Evolutionary conservation across 2,797 vertebrate genomes (phyloP).

Genomic region (Threskiornis aethiopicus): DNA sequence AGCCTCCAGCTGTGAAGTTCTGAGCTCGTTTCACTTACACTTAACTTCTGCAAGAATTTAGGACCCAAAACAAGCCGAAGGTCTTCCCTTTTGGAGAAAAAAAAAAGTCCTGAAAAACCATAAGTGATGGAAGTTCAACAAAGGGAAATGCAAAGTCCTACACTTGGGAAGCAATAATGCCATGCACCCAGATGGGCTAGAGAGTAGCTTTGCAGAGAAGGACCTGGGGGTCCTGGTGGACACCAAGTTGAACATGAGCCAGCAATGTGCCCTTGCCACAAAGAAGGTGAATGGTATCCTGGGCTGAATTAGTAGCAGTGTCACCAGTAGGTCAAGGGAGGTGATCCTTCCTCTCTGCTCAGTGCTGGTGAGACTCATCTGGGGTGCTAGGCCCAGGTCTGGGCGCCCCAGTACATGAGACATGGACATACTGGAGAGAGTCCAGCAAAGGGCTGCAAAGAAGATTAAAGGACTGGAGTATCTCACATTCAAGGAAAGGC

Average conservation of each 20-base stretch:
- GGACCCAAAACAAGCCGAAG: neutral
- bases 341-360: neutral
- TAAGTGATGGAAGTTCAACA: neutral
- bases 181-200: fast-evolving
- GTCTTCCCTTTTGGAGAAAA: neutral
- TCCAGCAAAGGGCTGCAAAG: neutral
- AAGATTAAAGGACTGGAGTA: neutral
- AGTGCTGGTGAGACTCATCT: neutral
- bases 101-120: neutral
- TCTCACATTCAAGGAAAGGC: neutral
- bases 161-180: neutral
- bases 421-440: neutral
- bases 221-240: neutral
- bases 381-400: neutral
- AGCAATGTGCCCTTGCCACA: neutral
- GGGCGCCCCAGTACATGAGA: neutral
- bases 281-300: neutral
- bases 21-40: neutral
- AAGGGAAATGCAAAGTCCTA: neutral
- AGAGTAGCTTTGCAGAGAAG: neutral
- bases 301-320: neutral
- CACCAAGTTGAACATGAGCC: neutral
- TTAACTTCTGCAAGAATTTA: neutral
- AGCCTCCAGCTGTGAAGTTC: neutral
- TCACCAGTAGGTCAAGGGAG: neutral